These are phyloP conservation scores for Hydrochoerus hydrochaeris DNA, from an alignment of 2,113 vertebrate species.

Conservation along the genomic window DNA sequence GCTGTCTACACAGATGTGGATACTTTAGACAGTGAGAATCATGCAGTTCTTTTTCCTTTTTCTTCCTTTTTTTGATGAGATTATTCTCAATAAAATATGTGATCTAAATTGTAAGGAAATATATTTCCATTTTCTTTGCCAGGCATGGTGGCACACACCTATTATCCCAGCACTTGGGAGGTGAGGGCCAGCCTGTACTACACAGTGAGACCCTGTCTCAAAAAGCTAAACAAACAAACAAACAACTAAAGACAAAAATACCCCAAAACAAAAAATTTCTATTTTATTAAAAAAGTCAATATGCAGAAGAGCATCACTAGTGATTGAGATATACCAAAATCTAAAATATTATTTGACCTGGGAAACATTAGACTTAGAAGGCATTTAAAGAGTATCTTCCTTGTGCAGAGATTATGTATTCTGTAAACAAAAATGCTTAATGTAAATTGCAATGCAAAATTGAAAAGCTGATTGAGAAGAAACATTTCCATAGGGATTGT, in stretches of 20 bases:
- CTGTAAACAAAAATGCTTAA: not conserved
- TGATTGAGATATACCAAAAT: slow-evolving; percentile 11
- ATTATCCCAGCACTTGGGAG: not conserved
- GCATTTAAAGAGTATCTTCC: slow-evolving; percentile 8
- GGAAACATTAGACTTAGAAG: not conserved
- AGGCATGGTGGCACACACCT: not conserved
- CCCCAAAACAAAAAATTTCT: not conserved
- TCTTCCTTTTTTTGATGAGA: not conserved
- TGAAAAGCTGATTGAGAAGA: not conserved
- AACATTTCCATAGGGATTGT: not conserved
- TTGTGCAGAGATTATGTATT: not conserved
- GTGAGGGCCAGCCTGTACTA: not conserved
- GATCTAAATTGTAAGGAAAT: slow-evolving; percentile 26
- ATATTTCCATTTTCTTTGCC: not conserved
- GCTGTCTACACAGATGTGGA: not conserved
- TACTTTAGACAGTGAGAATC: slow-evolving; percentile 16
- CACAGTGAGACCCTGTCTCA: not conserved
- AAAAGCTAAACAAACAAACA: not conserved
- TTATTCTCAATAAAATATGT: not conserved
- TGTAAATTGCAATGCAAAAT: not conserved
- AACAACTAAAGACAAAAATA: not conserved
- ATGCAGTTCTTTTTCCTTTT: not conserved
- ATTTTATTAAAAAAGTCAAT: slow-evolving; percentile 8
- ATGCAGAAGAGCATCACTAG: not conserved
- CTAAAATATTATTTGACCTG: slow-evolving; percentile 43